phyloP scores from a whole-genome alignment of 1,140 invertebrate genomes.

The Sminthurides bifidus region DNA sequence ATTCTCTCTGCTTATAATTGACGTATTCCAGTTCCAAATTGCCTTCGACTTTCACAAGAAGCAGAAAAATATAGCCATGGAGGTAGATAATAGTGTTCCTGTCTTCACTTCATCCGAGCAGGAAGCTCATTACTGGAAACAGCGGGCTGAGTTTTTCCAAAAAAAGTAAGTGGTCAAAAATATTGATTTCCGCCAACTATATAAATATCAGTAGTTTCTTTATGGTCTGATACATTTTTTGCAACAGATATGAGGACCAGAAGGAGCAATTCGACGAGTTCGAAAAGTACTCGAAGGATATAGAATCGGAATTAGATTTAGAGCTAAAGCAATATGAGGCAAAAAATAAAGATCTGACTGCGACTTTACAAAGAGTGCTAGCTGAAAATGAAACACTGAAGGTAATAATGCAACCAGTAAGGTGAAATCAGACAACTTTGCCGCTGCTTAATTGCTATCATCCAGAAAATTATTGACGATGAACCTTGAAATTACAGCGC shows the following conservation, averaged over 20 bases:
- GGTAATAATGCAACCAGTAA: no score
- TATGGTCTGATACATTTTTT: background rate
- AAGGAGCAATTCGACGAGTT: conserved; percentile 65
- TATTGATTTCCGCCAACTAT: background rate
- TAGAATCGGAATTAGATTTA: conserved; percentile 86
- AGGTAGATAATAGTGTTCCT: background rate
- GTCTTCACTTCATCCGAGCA: conserved; percentile 1
- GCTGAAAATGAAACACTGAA: conserved; percentile 75
- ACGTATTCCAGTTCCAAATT: background rate
- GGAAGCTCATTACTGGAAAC: conserved; percentile 1
- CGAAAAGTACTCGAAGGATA: conserved; percentile 74
- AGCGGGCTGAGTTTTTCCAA: background rate
- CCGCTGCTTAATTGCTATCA: conserved; percentile 14
- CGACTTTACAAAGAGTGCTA: conserved; percentile 61
- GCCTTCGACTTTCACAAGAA: background rate
- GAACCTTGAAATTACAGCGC: no score
- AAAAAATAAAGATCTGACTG: conserved; percentile 67
- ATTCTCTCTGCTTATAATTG: no score
- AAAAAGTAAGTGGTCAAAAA: background rate
- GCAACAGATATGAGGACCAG: conserved; percentile 44
- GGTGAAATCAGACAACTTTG: background rate
- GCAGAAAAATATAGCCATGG: background rate
- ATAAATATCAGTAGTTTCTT: background rate
- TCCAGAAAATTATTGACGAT: no score
- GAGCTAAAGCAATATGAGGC: conserved; percentile 80